phyloP scores from a whole-genome alignment of 2,113 vertebrate species.

The Perca schrenkii region DNA sequence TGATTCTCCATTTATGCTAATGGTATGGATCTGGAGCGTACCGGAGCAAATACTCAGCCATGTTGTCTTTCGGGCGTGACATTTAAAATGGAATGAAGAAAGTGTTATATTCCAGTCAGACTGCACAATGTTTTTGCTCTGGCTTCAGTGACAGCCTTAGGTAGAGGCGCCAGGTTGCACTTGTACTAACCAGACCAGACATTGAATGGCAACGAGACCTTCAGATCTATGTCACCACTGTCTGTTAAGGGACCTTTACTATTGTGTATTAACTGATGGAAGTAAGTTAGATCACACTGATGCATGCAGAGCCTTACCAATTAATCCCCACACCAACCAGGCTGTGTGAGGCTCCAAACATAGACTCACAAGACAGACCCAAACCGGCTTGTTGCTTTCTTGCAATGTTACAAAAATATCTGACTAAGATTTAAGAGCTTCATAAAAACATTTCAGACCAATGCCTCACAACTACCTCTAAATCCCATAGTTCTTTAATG shows the following conservation, averaged over 20 bases:
- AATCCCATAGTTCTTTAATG: constrained; percentile 70
- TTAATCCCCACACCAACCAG: constrained; percentile 73
- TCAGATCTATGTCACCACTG: constrained; percentile 76
- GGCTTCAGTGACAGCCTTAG: constrained; percentile 40
- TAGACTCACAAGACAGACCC: constrained; percentile 45
- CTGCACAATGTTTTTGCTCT: constrained; percentile 62
- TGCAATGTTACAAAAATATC: constrained; percentile 45
- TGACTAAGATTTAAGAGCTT: constrained; percentile 63
- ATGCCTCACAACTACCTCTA: constrained; percentile 47
- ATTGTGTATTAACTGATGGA: constrained; percentile 69
- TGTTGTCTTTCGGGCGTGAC: constrained; percentile 77
- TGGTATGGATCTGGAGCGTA: constrained; percentile 75
- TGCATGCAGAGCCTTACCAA: constrained; percentile 75
- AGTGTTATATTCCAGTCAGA: constrained; percentile 69
- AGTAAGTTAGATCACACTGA: constrained; percentile 81
- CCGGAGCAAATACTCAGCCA: constrained; percentile 76
- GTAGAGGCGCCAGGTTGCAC: constrained; percentile 41
- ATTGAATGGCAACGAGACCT: constrained; percentile 68
- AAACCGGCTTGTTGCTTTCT: constrained; percentile 38
- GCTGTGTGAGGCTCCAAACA: constrained; percentile 31
- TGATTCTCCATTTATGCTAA: constrained; percentile 83
- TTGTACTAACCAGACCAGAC: constrained; percentile 72
- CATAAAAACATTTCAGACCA: constrained; percentile 52
- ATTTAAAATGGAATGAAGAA: constrained; percentile 77
- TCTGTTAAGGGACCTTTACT: constrained; percentile 43